Evolutionary conservation across 2,113 vertebrate species (phyloP).

Genomic region (Pavo muticus): DNA sequence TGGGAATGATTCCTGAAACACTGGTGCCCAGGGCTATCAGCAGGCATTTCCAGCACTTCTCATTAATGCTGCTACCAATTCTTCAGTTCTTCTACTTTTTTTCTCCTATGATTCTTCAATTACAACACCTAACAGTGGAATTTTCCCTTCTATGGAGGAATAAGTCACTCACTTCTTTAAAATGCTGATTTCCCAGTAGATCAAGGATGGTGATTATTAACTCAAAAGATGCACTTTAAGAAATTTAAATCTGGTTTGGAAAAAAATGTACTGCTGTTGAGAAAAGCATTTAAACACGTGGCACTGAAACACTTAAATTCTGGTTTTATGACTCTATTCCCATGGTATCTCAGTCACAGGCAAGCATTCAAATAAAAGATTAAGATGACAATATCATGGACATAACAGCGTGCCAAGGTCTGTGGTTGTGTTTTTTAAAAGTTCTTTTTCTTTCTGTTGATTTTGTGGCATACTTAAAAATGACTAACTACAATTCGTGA

Average conservation of each 20-base stretch:
- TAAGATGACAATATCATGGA: neutral
- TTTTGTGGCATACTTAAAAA: neutral
- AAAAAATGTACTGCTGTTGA: neutral
- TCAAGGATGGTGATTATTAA: neutral
- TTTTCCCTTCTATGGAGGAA: neutral
- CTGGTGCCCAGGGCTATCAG: neutral
- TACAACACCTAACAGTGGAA: neutral
- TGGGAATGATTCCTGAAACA: neutral
- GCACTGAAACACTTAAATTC: neutral
- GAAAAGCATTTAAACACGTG: neutral
- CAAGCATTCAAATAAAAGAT: neutral
- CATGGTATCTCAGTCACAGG: neutral
- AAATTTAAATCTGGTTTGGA: neutral
- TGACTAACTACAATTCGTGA: neutral
- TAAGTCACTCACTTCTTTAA: neutral
- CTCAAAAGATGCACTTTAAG: neutral
- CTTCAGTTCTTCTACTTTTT: neutral
- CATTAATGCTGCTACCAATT: neutral
- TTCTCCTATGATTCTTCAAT: neutral
- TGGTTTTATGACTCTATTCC: neutral
- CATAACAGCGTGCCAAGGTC: fast-evolving
- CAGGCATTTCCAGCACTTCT: neutral
- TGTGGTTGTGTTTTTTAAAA: fast-evolving
- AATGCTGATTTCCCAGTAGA: neutral
- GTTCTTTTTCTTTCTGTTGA: neutral